Evolutionary conservation across 2,113 vertebrate genomes (phyloP).

Genomic region (Chinchilla lanigera): DNA sequence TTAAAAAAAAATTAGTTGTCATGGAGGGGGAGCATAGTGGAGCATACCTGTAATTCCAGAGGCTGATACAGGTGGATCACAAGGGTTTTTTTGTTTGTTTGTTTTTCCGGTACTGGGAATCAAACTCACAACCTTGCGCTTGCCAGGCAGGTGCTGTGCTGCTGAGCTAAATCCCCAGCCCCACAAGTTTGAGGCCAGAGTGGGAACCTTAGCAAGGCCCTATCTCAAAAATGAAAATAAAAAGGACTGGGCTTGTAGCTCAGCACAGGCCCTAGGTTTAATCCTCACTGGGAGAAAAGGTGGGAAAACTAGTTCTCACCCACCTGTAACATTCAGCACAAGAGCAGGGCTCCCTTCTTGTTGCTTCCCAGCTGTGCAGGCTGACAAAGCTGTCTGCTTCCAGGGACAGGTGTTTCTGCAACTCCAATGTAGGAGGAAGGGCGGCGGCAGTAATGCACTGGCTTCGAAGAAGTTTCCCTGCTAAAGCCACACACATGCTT

Average conservation of each 20-base stretch:
- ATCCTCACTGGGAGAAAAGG: too few relatives aligned
- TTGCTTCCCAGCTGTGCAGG: slow-evolving; percentile 5
- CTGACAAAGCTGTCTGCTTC: background rate
- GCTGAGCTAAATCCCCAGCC: too few relatives aligned
- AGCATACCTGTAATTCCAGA: background rate
- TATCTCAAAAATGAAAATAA: background rate
- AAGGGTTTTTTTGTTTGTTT: too few relatives aligned
- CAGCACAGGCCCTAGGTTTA: background rate
- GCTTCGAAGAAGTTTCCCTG: background rate
- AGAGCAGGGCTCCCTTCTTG: background rate
- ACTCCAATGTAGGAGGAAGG: background rate
- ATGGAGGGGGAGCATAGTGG: background rate
- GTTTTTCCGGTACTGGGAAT: too few relatives aligned
- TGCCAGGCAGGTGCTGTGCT: too few relatives aligned
- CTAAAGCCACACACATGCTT: background rate
- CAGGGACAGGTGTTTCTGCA: background rate
- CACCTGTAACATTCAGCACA: too few relatives aligned
- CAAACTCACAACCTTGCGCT: too few relatives aligned
- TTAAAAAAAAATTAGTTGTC: background rate
- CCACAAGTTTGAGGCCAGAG: background rate
- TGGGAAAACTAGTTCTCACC: too few relatives aligned
- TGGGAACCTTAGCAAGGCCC: background rate
- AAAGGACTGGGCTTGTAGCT: background rate
- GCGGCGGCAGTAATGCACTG: background rate
- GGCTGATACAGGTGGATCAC: background rate